Evolutionary conservation across 2,888 invertebrate genomes (phyloP).

Genomic region (Rhaphigaster nebulosa): DNA sequence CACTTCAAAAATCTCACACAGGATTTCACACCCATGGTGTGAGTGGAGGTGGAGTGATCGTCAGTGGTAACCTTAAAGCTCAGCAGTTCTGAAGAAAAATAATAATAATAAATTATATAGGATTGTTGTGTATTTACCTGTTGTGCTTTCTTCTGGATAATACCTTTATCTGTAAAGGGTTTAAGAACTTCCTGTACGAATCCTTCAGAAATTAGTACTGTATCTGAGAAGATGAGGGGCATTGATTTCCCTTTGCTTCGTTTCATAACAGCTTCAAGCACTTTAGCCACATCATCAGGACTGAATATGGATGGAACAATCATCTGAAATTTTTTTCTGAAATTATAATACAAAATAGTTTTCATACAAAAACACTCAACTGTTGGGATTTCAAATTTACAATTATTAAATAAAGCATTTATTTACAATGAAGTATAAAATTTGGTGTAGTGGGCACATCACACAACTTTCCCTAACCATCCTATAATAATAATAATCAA

Average conservation of each 20-base stretch:
- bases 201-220: slow-evolving; percentile 73
- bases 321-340: slow-evolving; percentile 70
- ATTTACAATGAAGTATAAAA: no score
- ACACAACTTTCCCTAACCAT: no score
- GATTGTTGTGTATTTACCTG: slow-evolving; percentile 66
- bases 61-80: no score
- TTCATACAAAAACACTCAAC: slow-evolving; percentile 13
- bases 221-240: slow-evolving; percentile 71
- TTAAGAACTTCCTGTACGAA: slow-evolving; percentile 79
- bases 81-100: not conserved
- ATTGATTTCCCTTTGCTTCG: slow-evolving; percentile 73
- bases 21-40: no score
- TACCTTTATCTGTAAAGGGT: slow-evolving; percentile 76
- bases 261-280: slow-evolving; percentile 78
- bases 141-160: slow-evolving; percentile 71
- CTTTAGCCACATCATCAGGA: slow-evolving; percentile 80
- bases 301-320: slow-evolving; percentile 87
- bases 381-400: not conserved
- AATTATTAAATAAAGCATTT: not conserved
- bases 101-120: not conserved
- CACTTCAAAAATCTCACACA: no score
- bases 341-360: slow-evolving; percentile 54
- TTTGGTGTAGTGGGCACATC: no score
- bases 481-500: no score
- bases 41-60: no score